Conservation (phyloP, 2,113 vertebrate genomes). For the Tachysurus vachellii region DNA sequence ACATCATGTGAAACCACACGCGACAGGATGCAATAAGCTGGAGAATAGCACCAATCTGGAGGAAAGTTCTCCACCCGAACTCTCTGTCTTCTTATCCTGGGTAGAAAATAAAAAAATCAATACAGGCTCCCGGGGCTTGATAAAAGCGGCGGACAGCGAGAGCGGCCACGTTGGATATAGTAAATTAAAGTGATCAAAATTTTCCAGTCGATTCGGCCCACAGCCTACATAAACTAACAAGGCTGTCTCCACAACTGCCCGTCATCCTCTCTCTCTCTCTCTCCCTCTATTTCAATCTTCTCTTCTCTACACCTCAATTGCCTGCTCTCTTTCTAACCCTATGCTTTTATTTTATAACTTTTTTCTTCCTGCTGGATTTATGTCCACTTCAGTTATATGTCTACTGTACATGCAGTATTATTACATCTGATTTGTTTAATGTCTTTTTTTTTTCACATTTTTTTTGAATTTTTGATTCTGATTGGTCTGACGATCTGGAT, state of each 20-base stretch:
- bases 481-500: background rate
- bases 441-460: background rate
- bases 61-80: slow-evolving; percentile 99
- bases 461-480: background rate
- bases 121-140: slow-evolving; percentile 92
- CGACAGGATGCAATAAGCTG: slow-evolving; percentile 98
- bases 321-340: slow-evolving; percentile 61
- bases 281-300: slow-evolving; percentile 57
- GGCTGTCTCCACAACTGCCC: slow-evolving; percentile 85
- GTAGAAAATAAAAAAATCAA: slow-evolving; percentile 99
- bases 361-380: slow-evolving; percentile 20
- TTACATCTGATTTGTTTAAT: background rate
- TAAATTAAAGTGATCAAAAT: slow-evolving; percentile 99
- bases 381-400: background rate
- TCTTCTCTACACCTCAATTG: slow-evolving; percentile 42
- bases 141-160: slow-evolving; percentile 88
- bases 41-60: slow-evolving; percentile 94
- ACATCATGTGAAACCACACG: slow-evolving; percentile 97
- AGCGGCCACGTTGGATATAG: slow-evolving; percentile 89
- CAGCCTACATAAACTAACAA: slow-evolving; percentile 93
- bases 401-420: background rate
- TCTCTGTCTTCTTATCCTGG: slow-evolving; percentile 99
- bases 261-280: slow-evolving; percentile 73
- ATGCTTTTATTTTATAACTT: slow-evolving; percentile 38
- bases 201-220: slow-evolving; percentile 93